A percentile compares a stretch with the other conserved stretches of the same genome.
Conservation (phyloP, 2,888 invertebrate genomes). For the Epirrhoe tristata region DNA sequence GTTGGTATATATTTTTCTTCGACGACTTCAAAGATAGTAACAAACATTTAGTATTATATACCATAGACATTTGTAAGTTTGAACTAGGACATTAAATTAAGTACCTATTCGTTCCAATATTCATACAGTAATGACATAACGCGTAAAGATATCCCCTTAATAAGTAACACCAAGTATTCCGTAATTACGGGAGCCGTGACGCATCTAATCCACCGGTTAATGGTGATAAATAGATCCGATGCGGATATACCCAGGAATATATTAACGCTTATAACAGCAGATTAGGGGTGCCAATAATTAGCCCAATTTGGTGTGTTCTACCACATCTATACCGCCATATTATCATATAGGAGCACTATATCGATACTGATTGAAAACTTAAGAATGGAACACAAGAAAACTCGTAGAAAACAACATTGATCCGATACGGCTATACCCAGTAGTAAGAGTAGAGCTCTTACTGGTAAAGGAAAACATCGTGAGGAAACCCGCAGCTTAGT, state of each 20-base stretch:
- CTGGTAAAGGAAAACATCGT: no score
- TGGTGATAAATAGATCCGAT: slow-evolving; percentile 79
- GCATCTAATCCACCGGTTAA: slow-evolving; percentile 75
- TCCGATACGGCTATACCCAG: no score
- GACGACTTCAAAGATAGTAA: no score
- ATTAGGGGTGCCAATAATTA: slow-evolving; percentile 31
- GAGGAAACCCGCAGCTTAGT: no score
- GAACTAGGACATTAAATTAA: background rate
- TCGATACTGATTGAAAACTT: no score
- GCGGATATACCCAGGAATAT: slow-evolving; percentile 67
- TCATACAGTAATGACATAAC: background rate
- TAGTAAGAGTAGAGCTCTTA: no score
- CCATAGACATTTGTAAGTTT: no score
- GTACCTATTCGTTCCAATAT: background rate
- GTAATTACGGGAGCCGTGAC: slow-evolving; percentile 76
- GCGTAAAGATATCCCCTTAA: slow-evolving; percentile 47
- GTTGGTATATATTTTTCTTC: no score
- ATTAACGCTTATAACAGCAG: slow-evolving; percentile 57
- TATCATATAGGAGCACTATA: no score
- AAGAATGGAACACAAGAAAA: no score
- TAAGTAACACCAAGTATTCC: slow-evolving; percentile 72
- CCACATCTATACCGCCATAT: background rate
- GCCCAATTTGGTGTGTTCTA: slow-evolving; percentile 12
- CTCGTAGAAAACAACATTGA: no score
- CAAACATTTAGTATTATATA: no score